Percentiles rank a stretch among this genome's conserved stretches.
Conservation (phyloP, 2,888 invertebrate genomes). For the Platycheirus albimanus region DNA sequence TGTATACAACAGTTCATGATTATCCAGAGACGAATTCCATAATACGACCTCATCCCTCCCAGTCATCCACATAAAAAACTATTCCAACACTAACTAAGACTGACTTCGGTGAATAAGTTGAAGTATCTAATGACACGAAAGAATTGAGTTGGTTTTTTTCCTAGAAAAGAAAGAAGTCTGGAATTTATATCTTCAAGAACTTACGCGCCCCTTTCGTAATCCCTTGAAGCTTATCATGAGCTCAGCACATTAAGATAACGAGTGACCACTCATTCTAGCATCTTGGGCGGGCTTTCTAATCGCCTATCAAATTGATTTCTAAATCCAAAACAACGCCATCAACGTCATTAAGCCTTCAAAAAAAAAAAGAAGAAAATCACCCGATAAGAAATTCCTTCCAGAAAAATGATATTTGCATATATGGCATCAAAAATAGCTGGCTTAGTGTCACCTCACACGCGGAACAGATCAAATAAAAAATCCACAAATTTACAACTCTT, state of each 20-base stretch:
- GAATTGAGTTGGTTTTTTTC: too few species aligned
- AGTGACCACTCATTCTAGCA: not conserved
- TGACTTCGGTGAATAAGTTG: too few species aligned
- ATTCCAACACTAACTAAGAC: too few species aligned
- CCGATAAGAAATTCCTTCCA: conserved; percentile 35
- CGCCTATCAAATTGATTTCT: conserved; percentile 49
- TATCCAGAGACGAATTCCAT: too few species aligned
- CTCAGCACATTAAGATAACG: conserved; percentile 24
- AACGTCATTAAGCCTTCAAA: conserved; percentile 37
- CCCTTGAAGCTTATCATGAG: conserved; percentile 14
- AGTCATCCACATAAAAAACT: too few species aligned
- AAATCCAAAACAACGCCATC: conserved; percentile 48
- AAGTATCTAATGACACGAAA: too few species aligned
- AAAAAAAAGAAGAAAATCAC: too few species aligned
- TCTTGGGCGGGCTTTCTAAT: conserved; percentile 50
- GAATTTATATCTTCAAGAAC: too few species aligned
- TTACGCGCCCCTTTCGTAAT: conserved; percentile 5
- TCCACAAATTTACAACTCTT: conserved; percentile 66
- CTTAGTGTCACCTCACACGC: conserved; percentile 52
- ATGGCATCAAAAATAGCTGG: conserved; percentile 22
- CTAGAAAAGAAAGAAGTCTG: too few species aligned
- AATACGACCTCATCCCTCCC: too few species aligned
- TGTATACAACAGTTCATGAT: too few species aligned
- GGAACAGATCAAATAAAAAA: conserved; percentile 36
- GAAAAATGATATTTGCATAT: conserved; percentile 43